Base-by-base conservation (phyloP, 2,888 invertebrate species). In the Caenorhabditis doughertyi region DNA sequence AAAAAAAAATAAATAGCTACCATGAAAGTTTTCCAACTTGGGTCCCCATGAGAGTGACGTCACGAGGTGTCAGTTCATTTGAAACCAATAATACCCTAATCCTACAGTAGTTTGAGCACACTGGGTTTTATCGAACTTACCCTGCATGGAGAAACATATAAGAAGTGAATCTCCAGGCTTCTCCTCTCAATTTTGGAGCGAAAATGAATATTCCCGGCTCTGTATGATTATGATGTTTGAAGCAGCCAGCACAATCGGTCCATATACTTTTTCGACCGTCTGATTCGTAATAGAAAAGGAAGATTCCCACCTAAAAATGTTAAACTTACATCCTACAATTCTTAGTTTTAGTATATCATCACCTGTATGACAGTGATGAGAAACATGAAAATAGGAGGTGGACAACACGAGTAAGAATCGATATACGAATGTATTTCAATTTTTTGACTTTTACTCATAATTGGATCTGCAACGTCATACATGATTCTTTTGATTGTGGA, bases 311-410 rank as follows among this genome's bases (percentile, higher is more conserved):
- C 93, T 94, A 62, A 51, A 85, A 51, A 2, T 39, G 9, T 39
- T 39, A 16, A 39, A 13, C 16, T 8, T 13, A 9, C 16, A 32
- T 9, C 4, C 32, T 32, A 9, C 4, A 32, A 32, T 32, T 32
- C 32, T 32, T 9, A 32, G 9, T 7, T 32, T 32, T 32, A 7
- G 4, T 32, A n/a, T n/a, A n/a, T n/a, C n/a, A n/a, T 51, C 18
- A 88, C 88, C 83, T 88, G 92, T 87, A 96, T 93, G 77, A 97
- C 89, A 3, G 96, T 96, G 89, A 98, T 95, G 79, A 96, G 93
- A 84, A 97, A 94, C 95, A 98, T 97, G 91, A 97, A 96, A 72
- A 98, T 92, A 0, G 98, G 98, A 3, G 94, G 94, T n/a, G 98
- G 98, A 92, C 95, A 95, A 4, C 79, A 83, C 3, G 76, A 73